phyloP scores from a whole-genome alignment of 2,888 invertebrate species.

The Venustoraphidia nigricollis region DNA sequence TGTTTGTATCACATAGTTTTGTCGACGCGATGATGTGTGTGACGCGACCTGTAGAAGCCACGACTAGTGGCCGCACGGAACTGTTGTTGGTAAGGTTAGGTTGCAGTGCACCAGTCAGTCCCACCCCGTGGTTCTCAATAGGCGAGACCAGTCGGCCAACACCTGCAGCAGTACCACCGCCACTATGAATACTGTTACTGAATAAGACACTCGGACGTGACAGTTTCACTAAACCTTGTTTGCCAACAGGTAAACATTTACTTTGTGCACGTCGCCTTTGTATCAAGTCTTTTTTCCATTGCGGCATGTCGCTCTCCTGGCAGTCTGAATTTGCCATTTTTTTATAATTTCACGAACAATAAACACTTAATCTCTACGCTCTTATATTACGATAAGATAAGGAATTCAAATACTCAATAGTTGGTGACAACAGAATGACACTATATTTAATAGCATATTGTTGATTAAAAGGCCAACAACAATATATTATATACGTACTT shows the following conservation, averaged over 20 bases:
- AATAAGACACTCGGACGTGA: conserved; percentile 15
- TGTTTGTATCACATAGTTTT: conserved; percentile 13
- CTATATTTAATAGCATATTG: too few relatives aligned
- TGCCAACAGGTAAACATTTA: conserved; percentile 19
- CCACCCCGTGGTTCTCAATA: conserved; percentile 20
- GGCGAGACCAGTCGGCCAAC: conserved; percentile 9
- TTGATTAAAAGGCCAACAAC: too few relatives aligned
- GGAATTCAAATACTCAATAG: too few relatives aligned
- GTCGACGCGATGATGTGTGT: neutral
- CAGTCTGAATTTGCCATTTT: neutral
- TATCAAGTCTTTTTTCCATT: conserved; percentile 75
- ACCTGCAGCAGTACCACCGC: conserved; percentile 12
- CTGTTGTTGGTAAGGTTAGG: conserved; percentile 19
- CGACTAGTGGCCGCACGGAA: conserved; percentile 8
- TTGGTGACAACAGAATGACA: too few relatives aligned
- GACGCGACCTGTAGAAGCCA: neutral
- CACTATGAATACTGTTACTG: conserved; percentile 20
- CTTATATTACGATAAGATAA: too few relatives aligned
- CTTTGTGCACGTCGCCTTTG: conserved; percentile 45
- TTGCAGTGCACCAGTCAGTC: conserved; percentile 19
- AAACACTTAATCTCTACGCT: too few relatives aligned
- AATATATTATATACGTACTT: too few relatives aligned
- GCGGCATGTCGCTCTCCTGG: conserved; percentile 34
- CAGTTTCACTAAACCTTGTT: conserved; percentile 3
- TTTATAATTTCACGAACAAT: too few relatives aligned